These are phyloP conservation scores for Pempheris klunzingeri DNA, from an alignment of 2,797 vertebrate genomes.

Conservation along the genomic window DNA sequence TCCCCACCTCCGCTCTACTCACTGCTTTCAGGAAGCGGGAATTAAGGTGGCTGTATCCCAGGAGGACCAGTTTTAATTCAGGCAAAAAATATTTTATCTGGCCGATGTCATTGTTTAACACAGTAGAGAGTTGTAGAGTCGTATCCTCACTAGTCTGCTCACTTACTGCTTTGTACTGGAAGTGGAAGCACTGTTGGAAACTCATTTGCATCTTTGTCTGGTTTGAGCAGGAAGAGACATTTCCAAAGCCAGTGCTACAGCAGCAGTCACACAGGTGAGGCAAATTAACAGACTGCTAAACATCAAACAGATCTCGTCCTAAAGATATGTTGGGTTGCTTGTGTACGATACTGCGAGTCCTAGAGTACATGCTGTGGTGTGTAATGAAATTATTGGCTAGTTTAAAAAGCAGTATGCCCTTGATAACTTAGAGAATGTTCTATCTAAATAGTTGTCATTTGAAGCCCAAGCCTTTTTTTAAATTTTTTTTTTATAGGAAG, in stretches of 20 bases:
- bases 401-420: not conserved
- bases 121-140: slow-evolving; percentile 7
- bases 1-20: slow-evolving; percentile 29
- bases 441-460: slow-evolving; percentile 2
- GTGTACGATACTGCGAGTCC: not conserved
- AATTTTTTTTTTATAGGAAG: not conserved
- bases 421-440: no score
- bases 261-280: slow-evolving; percentile 74
- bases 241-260: slow-evolving; percentile 41
- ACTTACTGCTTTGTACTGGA: not conserved
- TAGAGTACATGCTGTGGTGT: not conserved
- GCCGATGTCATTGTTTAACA: slow-evolving; percentile 35
- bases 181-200: not conserved
- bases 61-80: slow-evolving; percentile 24
- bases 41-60: slow-evolving; percentile 22
- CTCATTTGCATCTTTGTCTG: slow-evolving; percentile 35
- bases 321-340: not conserved
- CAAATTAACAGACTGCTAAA: not conserved
- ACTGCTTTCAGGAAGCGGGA: slow-evolving; percentile 1
- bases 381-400: not conserved
- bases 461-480: not conserved
- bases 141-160: not conserved
- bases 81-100: slow-evolving; percentile 42
- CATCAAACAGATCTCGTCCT: not conserved
- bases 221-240: slow-evolving; percentile 70